Conservation (phyloP, 1,140 invertebrate species). For the Conus ventricosus region DNA sequence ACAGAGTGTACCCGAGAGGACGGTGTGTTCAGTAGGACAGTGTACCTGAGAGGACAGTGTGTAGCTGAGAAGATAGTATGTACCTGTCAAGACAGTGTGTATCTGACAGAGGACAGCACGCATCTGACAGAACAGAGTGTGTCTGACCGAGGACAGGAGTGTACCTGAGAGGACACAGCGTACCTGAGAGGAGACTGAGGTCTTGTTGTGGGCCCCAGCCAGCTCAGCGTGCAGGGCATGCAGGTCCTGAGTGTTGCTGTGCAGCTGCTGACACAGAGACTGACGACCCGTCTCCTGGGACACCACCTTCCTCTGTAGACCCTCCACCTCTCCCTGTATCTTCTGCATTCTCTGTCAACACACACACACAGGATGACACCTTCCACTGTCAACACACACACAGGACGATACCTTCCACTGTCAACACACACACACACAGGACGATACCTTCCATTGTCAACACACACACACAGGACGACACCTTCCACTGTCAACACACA, state of each 20-base stretch:
- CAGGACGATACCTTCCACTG: not conserved
- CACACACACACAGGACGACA: not conserved
- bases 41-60: too few relatives aligned
- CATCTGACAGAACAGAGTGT: not conserved
- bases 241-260: not conserved
- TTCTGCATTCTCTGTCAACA: slow-evolving; percentile 13
- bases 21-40: too few relatives aligned
- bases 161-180: not conserved
- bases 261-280: slow-evolving; percentile 17
- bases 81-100: too few relatives aligned
- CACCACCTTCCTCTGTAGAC: slow-evolving; percentile 2
- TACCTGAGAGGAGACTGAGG: not conserved
- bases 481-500: not conserved
- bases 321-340: not conserved
- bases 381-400: not conserved
- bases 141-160: too few relatives aligned
- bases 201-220: not conserved
- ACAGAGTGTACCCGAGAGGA: too few relatives aligned
- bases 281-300: not conserved
- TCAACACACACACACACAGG: not conserved
- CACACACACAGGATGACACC: not conserved
- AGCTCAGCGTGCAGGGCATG: not conserved
- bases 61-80: too few relatives aligned
- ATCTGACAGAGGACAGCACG: too few relatives aligned
- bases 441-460: too few relatives aligned